Evolutionary conservation across 2,797 vertebrate species (phyloP).

Genomic region (Gymnodraco acuticeps): DNA sequence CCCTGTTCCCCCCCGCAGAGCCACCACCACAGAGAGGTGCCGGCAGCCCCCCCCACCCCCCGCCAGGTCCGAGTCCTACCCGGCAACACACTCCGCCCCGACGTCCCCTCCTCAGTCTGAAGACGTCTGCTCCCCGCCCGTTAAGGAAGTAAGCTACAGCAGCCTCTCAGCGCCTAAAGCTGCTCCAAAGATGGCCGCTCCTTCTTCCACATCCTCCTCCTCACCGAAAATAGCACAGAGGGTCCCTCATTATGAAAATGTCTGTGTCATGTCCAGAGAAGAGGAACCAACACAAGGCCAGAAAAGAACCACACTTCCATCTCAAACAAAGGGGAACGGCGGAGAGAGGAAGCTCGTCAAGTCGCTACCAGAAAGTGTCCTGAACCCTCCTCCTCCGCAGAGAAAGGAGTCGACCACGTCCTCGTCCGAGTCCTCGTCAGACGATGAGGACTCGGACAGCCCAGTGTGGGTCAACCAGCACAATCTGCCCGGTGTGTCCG

Average conservation of each 20-base stretch:
- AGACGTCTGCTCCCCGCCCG: constrained; percentile 70
- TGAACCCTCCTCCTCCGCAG: constrained; percentile 54
- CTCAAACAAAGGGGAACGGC: constrained; percentile 71
- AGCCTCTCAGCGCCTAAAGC: constrained; percentile 77
- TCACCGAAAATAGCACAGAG: constrained; percentile 76
- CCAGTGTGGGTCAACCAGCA: constrained; percentile 84
- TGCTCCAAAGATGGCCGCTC: constrained; percentile 53
- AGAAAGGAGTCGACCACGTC: constrained; percentile 83
- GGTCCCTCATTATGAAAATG: constrained; percentile 89
- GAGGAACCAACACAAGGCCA: constrained; percentile 70
- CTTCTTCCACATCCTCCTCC: constrained; percentile 54
- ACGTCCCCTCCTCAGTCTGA: constrained; percentile 84
- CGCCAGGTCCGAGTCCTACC: constrained; percentile 82
- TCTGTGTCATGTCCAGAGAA: constrained; percentile 79
- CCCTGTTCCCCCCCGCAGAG: constrained; percentile 85
- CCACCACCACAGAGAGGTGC: constrained; percentile 85
- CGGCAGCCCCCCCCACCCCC: constrained; percentile 81
- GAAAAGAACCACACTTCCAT: constrained; percentile 81
- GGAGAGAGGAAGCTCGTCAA: constrained; percentile 81
- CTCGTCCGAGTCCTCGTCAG: constrained; percentile 77
- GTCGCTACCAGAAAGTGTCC: constrained; percentile 76
- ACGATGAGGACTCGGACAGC: constrained; percentile 80
- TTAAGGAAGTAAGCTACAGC: constrained; percentile 81
- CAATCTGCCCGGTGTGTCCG: constrained; percentile 75
- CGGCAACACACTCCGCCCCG: constrained; percentile 83